A percentile compares a stretch with the other conserved stretches of the same genome.
Conservation (phyloP, 2,888 invertebrate species). For the Drosophila niveifrons region DNA sequence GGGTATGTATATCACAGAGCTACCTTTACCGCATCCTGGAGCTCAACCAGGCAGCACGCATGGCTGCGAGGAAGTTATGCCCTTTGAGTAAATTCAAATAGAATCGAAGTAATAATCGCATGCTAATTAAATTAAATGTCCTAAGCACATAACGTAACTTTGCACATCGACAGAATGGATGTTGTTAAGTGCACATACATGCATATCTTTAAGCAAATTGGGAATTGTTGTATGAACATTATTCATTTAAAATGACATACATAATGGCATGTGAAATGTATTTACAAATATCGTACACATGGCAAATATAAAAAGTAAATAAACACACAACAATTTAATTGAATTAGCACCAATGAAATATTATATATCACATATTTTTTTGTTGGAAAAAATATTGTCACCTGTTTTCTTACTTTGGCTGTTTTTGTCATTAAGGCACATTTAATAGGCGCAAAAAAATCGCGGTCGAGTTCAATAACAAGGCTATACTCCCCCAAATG, state of each 20-base stretch:
- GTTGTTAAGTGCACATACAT: neutral
- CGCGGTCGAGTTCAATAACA: constrained; percentile 70
- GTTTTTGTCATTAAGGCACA: constrained; percentile 16
- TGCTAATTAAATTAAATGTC: neutral
- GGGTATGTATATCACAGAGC: constrained; percentile 11
- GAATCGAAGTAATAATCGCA: neutral
- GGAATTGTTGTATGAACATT: constrained; percentile 6
- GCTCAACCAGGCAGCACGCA: constrained; percentile 25
- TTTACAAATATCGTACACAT: constrained; percentile 44
- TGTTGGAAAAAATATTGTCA: constrained; percentile 50
- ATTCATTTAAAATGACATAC: constrained; percentile 35
- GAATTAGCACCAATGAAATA: constrained; percentile 60
- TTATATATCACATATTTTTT: constrained; percentile 18
- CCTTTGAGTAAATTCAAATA: too few relatives aligned
- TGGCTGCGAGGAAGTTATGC: constrained; percentile 26
- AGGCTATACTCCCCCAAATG: constrained; percentile 48
- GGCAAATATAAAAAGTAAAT: constrained; percentile 60
- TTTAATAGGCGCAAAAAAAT: constrained; percentile 52
- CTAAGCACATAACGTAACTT: neutral
- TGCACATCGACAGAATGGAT: neutral
- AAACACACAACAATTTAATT: constrained; percentile 61
- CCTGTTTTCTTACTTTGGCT: constrained; percentile 41
- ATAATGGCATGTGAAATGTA: constrained; percentile 56
- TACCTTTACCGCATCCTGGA: constrained; percentile 35
- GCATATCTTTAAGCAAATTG: constrained; percentile 2